Base-by-base conservation (phyloP, 1,140 invertebrate genomes). In the Scaptomyza pallida region DNA sequence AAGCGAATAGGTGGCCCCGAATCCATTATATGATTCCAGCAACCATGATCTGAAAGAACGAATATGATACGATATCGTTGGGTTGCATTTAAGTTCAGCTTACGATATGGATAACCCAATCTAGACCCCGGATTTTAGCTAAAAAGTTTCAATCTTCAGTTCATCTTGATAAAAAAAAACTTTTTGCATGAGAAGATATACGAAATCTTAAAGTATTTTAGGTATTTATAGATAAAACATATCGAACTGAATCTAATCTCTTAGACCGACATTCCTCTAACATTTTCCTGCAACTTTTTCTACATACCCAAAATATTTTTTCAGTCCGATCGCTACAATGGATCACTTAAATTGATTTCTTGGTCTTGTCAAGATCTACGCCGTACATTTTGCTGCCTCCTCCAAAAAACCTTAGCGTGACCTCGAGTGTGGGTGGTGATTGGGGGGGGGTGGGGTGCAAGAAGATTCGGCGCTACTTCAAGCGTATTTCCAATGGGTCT, bases 401-500 rank as follows among this genome's bases (percentile, higher is more conserved):
- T 4, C 19, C 2, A 4, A 21, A 21, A 4, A 21, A 21, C 19
- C 2, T 12, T n/a, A 10, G 15, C 9, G 8, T 8, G 19, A 54
- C 10, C 48, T n/a, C 12, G 5, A 37, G 19, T 35, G 0, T 9
- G 5, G 23, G 1, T 5, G 23, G 23, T 3, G 21, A 23, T n/a
- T n/a, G 26, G 57, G 44, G 5, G 30, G 19, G 15, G 5, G 2
- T n/a, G 33, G 15, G 48, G 19, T 8, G 37, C 2, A 2, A 3
- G 15, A 12, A 45, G 26, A 1, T 30, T 30, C 72, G 75, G 75
- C 68, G 41, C 37, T 54, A 78, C 72, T 75, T 78, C 67, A 75
- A 75, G 72, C 50, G 56, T 48, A 75, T 78, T 71, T 75, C 33
- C 9, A 45, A 23, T 23, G 69, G 6, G 26, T 48, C 78, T 81